Percentiles rank a stretch among this genome's conserved stretches.
Conservation (phyloP, 2,113 vertebrate genomes). For the Vanacampus margaritifer region DNA sequence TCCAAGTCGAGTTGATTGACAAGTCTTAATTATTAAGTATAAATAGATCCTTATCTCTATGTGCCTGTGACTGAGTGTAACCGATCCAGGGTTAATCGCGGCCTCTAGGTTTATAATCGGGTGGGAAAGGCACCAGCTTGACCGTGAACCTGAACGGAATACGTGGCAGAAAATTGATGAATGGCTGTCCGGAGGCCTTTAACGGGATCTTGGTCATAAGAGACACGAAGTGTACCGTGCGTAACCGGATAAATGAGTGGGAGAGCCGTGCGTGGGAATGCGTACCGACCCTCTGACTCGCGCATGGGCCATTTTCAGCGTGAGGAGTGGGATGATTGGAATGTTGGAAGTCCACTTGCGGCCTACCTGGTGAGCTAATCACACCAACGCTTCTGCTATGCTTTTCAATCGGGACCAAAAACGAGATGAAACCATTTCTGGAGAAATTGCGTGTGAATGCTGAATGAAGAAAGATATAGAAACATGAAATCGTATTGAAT, state of each 20-base stretch:
- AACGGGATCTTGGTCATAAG: slow-evolving; percentile 13
- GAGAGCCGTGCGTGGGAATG: slow-evolving; percentile 54
- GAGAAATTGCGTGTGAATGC: too few species aligned
- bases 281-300: slow-evolving; percentile 55
- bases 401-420: slow-evolving; percentile 25
- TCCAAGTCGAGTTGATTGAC: too few species aligned
- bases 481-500: too few species aligned
- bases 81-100: too few species aligned
- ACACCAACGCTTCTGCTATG: slow-evolving; percentile 45
- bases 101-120: too few species aligned
- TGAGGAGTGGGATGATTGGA: slow-evolving; percentile 51
- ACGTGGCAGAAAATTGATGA: background rate
- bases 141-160: too few species aligned
- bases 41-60: too few species aligned
- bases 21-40: too few species aligned
- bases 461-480: too few species aligned
- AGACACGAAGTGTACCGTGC: slow-evolving; percentile 39
- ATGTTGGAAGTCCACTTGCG: slow-evolving; percentile 54
- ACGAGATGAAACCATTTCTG: background rate
- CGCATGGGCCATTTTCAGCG: slow-evolving; percentile 39
- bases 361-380: slow-evolving; percentile 49
- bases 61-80: too few species aligned
- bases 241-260: slow-evolving; percentile 54
- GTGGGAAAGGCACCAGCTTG: too few species aligned
- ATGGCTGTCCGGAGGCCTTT: background rate